Percentiles rank a stretch among this genome's conserved stretches.
Evolutionary conservation across 2,888 invertebrate genomes (phyloP).

Genomic region (Dasysyrphus tricinctus): DNA sequence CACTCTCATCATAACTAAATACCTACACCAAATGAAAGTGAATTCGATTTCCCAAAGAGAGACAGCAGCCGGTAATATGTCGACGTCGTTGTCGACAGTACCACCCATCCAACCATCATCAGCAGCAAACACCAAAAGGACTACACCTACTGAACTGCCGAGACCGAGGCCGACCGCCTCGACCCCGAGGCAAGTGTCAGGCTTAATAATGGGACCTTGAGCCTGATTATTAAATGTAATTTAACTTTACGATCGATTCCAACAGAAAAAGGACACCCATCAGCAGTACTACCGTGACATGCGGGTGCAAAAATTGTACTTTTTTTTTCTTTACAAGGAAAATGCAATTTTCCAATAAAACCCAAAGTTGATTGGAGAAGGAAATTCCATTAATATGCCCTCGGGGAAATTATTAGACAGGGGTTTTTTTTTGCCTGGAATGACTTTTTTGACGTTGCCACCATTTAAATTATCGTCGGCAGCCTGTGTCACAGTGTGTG

Average conservation of each 20-base stretch:
- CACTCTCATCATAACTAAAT: constrained; percentile 35
- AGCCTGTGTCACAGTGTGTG: constrained; percentile 21
- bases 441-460: constrained; percentile 19
- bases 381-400: constrained; percentile 69
- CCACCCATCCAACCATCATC: constrained; percentile 3
- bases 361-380: constrained; percentile 65
- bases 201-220: constrained; percentile 71
- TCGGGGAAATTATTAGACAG: constrained; percentile 68
- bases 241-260: constrained; percentile 72
- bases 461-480: constrained; percentile 28
- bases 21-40: constrained; percentile 59
- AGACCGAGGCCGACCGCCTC: not conserved
- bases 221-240: constrained; percentile 73
- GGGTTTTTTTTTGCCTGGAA: constrained; percentile 1
- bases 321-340: constrained; percentile 22
- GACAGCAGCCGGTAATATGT: constrained; percentile 41
- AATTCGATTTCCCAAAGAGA: constrained; percentile 65
- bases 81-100: constrained; percentile 12
- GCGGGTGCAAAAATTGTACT: constrained; percentile 38
- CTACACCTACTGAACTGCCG: not conserved
- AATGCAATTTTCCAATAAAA: constrained; percentile 74
- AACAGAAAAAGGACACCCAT: constrained; percentile 14
- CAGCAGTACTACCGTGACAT: constrained; percentile 20
- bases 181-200: constrained; percentile 60
- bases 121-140: constrained; percentile 6